phyloP scores from a whole-genome alignment of 2,888 invertebrate species.

The Torymus aiolomorphi region DNA sequence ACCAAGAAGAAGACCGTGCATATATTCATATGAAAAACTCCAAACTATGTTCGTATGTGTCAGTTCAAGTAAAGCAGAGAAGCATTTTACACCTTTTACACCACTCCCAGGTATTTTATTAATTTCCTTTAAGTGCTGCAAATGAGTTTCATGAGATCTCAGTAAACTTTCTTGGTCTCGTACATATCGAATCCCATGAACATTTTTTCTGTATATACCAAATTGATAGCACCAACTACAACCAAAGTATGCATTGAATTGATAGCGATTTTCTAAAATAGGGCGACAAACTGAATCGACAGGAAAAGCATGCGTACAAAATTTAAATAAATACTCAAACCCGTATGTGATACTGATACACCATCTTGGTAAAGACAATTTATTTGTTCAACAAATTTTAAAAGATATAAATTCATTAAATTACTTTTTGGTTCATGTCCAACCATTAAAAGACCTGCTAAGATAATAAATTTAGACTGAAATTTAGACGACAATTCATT shows the following conservation, averaged over 20 bases:
- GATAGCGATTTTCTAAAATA: too few relatives aligned
- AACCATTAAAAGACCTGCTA: too few relatives aligned
- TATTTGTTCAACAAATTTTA: neutral
- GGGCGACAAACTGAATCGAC: neutral
- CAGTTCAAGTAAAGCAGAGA: neutral
- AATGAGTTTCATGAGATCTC: neutral
- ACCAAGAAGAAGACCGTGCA: neutral
- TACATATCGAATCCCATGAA: too few relatives aligned
- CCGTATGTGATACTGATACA: neutral
- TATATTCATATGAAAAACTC: neutral
- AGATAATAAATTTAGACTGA: too few relatives aligned
- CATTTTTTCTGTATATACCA: too few relatives aligned
- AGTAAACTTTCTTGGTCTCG: neutral
- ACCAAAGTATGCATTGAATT: too few relatives aligned
- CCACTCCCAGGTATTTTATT: neutral
- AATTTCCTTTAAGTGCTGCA: neutral
- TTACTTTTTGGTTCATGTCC: too few relatives aligned
- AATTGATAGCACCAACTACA: too few relatives aligned
- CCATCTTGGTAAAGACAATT: neutral
- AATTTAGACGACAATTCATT: too few relatives aligned
- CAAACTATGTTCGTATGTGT: neutral
- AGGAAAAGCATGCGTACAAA: neutral
- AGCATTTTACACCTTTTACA: neutral
- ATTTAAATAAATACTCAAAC: neutral
- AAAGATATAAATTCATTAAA: slow-evolving; percentile 10